Base-by-base conservation (phyloP, 2,113 vertebrate genomes). In the Beaufortia kweichowensis region DNA sequence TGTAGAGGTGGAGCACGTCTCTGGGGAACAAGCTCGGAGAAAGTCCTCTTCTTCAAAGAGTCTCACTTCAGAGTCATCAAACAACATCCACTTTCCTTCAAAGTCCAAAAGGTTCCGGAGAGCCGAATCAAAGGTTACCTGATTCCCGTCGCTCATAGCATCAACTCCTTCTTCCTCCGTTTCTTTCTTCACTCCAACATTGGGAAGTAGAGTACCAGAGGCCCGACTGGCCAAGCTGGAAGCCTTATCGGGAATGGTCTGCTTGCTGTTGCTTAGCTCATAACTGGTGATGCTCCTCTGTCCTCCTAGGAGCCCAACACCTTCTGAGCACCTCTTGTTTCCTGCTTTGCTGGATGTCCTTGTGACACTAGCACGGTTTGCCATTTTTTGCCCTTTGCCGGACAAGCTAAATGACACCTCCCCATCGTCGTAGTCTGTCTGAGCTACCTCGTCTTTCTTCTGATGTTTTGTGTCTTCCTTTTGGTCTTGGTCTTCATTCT, bases 71-170 rank as follows among this genome's bases (percentile, higher is more conserved):
- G 95, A 98, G 81, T 99, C 96, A 24, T 99, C 96, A 15, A 99
- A 99, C 74, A 98, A 93, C 91, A 99, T 76, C 97, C 97, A 99
- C 78, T 98, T 98, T 0, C 95, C 96, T 83, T 98, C 95, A 2
- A 95, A 98, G 67, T 95, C 89, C 53, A 90, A 91, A 26, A 99
- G 92, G 84, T 85, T 92, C 79, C 70, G 84, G 48, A 86, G 61
- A 12, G 86, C 88, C 21, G 77, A 77, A 73, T 89, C 86, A 4
- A 76, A 43, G 55, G 84, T 65, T 46, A 64, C 83, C 29, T 3
- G 66, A 3, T 35, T 68, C 0, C 72, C 43, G 11, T 63, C 68
- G 9, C 76, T 53, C 24, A 64, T 29, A 4, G 76, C 19, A 24
- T 66, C 0, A 46, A 9, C 29, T 31, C 68, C 12, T 73, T 67